Conservation (phyloP, 2,797 vertebrate species). For the Falco novaeseelandiae region DNA sequence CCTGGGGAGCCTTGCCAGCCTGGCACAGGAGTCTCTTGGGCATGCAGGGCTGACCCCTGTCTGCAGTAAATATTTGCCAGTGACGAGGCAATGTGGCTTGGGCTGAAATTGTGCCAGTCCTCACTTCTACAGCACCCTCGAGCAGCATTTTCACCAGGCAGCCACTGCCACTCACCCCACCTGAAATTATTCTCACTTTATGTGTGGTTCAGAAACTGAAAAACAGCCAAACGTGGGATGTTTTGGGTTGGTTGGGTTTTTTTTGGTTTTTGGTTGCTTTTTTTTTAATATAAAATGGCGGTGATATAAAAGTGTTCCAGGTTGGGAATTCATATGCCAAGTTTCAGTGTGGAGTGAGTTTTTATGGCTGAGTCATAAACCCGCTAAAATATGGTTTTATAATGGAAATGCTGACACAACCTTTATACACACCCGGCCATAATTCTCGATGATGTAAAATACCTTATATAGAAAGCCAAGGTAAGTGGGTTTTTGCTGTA, state of each 20-base stretch:
- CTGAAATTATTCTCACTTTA: not conserved
- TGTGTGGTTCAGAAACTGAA: not conserved
- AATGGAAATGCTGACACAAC: conserved; percentile 75
- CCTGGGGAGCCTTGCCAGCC: not conserved
- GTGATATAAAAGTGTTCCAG: conserved; percentile 13
- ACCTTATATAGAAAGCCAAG: conserved; percentile 48
- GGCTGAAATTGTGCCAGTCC: not conserved
- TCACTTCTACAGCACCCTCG: rapidly evolving
- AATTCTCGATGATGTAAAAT: conserved; percentile 64
- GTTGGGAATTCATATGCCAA: not conserved
- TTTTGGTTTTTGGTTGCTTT: not conserved
- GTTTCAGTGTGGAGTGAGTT: conserved; percentile 49
- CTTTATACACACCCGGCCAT: conserved; percentile 55
- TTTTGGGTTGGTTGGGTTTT: no score
- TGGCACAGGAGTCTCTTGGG: no score
- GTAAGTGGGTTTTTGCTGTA: conserved; percentile 15
- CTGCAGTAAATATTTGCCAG: not conserved
- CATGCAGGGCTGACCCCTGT: rapidly evolving
- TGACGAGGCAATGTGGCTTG: not conserved
- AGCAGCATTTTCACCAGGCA: not conserved
- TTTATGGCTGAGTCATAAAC: conserved; percentile 68
- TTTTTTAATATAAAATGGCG: not conserved
- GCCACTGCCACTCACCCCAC: not conserved
- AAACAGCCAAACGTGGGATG: not conserved
- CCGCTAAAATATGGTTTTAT: conserved; percentile 63